phyloP scores from a whole-genome alignment of 2,888 invertebrate species.

The Diaprepes abbreviatus region DNA sequence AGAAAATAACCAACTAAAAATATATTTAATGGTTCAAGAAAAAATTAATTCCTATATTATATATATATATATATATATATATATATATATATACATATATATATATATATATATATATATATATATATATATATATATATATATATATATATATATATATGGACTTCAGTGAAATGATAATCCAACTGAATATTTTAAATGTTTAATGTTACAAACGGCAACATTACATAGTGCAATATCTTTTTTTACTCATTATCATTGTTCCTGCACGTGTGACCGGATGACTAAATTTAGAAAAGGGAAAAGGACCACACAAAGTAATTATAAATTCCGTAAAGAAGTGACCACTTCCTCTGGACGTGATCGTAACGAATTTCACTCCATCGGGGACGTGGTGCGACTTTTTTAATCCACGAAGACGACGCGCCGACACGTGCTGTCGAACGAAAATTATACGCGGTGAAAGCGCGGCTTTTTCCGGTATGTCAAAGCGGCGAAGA shows the following conservation, averaged over 20 bases:
- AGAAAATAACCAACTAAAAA: no score
- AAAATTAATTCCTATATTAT: no score
- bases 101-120: no score
- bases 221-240: no score
- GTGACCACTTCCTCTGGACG: conserved; percentile 42
- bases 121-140: no score
- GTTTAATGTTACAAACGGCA: no score
- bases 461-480: conserved; percentile 17
- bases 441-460: conserved; percentile 5
- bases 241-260: background rate
- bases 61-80: no score
- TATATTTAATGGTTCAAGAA: no score
- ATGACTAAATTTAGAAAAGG: conserved; percentile 28
- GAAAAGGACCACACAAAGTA: conserved; percentile 32
- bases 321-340: conserved; percentile 34
- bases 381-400: conserved; percentile 26
- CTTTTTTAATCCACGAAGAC: conserved; percentile 37
- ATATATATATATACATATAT: no score
- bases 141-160: no score
- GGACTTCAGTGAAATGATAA: no score
- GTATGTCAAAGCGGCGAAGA: conserved; percentile 15
- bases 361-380: conserved; percentile 39
- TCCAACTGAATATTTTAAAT: no score
- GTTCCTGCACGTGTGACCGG: conserved; percentile 33
- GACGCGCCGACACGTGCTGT: conserved; percentile 20